These are phyloP conservation scores for Globodera rostochiensis DNA, from an alignment of 1,140 invertebrate species.

Conservation along the genomic window DNA sequence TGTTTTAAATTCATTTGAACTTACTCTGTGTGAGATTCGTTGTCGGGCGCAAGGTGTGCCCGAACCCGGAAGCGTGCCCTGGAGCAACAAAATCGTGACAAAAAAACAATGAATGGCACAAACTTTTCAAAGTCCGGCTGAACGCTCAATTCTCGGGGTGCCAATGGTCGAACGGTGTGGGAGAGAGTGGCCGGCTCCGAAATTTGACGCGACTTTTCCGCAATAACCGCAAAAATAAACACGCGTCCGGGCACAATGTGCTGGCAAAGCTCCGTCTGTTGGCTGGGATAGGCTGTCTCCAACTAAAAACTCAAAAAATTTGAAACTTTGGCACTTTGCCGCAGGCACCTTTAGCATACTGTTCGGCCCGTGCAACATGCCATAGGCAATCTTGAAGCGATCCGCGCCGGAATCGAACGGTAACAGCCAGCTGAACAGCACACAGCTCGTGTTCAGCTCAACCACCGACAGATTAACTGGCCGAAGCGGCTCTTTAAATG, in stretches of 20 bases:
- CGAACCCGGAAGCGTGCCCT: conserved; percentile 39
- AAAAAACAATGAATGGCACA: conserved; percentile 20
- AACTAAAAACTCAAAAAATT: conserved; percentile 29
- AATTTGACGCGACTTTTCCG: conserved; percentile 55
- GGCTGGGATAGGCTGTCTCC: conserved; percentile 40
- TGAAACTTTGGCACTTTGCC: neutral
- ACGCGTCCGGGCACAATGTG: conserved; percentile 35
- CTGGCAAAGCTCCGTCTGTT: conserved; percentile 42
- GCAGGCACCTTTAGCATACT: conserved; percentile 36
- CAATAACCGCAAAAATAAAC: conserved; percentile 57
- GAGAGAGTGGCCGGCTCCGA: conserved; percentile 54
- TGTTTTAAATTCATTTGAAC: conserved; percentile 36
- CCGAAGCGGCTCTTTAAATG: conserved; percentile 51
- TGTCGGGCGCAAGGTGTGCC: conserved; percentile 34
- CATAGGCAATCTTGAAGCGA: conserved; percentile 56
- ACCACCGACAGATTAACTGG: conserved; percentile 43
- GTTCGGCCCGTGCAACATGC: conserved; percentile 40
- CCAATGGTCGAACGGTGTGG: conserved; percentile 55
- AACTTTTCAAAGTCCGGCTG: conserved; percentile 53
- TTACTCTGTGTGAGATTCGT: conserved; percentile 42
- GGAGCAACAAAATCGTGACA: neutral
- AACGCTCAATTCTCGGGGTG: conserved; percentile 51
- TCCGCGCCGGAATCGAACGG: conserved; percentile 54
- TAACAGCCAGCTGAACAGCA: conserved; percentile 45
- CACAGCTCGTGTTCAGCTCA: conserved; percentile 52